These are phyloP conservation scores for Telenomus remus DNA, from an alignment of 1,140 invertebrate genomes.

Conservation along the genomic window DNA sequence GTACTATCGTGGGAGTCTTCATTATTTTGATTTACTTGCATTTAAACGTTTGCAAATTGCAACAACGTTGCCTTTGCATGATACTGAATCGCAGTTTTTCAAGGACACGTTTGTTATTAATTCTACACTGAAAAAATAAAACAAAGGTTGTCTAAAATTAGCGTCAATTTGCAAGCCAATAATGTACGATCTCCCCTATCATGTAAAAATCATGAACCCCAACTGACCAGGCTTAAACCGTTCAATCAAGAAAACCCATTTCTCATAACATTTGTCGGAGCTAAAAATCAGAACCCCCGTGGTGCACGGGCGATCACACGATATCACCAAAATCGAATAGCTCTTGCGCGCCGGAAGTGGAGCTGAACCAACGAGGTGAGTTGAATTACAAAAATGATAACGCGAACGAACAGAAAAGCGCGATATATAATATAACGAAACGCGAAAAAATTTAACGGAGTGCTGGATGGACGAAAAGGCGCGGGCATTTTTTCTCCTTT, in stretches of 20 bases:
- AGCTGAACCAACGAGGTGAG: slow-evolving; percentile 22
- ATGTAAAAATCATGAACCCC: too few species aligned
- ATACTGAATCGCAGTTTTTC: too few species aligned
- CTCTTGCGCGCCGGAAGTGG: slow-evolving; percentile 21
- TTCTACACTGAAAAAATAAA: too few species aligned
- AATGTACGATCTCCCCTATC: too few species aligned
- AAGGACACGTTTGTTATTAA: too few species aligned
- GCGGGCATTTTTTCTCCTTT: slow-evolving; percentile 59
- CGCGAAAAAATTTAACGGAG: slow-evolving; percentile 14
- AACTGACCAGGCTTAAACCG: background rate
- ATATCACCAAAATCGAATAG: slow-evolving; percentile 25
- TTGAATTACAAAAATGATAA: slow-evolving; percentile 42
- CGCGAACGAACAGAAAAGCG: slow-evolving; percentile 24
- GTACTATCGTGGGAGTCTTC: slow-evolving; percentile 61
- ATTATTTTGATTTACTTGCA: slow-evolving; percentile 60
- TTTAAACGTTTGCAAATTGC: slow-evolving; percentile 63
- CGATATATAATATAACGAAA: slow-evolving; percentile 13
- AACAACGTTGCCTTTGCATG: background rate
- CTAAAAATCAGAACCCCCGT: slow-evolving; percentile 3
- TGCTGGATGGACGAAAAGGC: slow-evolving; percentile 29
- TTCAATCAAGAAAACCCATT: slow-evolving; percentile 26
- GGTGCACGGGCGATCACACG: slow-evolving; percentile 5
- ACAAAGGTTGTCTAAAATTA: too few species aligned
- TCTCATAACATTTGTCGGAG: slow-evolving; percentile 13
- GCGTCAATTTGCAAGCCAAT: too few species aligned